Percentiles rank a stretch among this genome's conserved stretches.
Evolutionary conservation across 1,140 invertebrate species (phyloP).

Genomic region (Microvelia longipes): DNA sequence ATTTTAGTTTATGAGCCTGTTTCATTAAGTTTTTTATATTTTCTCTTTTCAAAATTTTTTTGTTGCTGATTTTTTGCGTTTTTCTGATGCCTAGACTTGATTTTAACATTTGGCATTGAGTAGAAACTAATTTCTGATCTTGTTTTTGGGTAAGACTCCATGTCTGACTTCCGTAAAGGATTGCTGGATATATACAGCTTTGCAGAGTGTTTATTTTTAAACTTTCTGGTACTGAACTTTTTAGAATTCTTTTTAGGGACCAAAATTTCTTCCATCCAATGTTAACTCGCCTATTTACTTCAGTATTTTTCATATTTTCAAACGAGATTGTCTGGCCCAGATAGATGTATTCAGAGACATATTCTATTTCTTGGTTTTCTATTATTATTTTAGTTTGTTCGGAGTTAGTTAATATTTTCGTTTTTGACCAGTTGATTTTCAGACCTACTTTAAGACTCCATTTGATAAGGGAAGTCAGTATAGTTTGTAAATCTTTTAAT

Average conservation of each 20-base stretch:
- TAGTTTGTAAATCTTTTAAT: constrained; percentile 3
- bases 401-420: constrained; percentile 9
- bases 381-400: constrained; percentile 1
- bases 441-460: constrained; percentile 6
- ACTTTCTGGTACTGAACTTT: no score
- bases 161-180: no score
- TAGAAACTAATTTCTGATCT: neutral
- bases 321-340: neutral
- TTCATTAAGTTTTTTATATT: neutral
- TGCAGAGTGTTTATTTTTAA: no score
- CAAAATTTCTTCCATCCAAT: constrained; percentile 12
- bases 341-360: constrained; percentile 4
- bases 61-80: neutral
- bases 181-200: no score
- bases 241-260: no score
- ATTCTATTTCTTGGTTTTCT: constrained; percentile 8
- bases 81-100: neutral
- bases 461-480: constrained; percentile 5
- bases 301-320: constrained; percentile 1
- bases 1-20: constrained; percentile 2
- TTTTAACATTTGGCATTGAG: neutral
- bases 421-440: constrained; percentile 10
- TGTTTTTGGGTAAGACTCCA: neutral
- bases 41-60: neutral
- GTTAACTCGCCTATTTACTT: constrained; percentile 11